Conservation (phyloP, 2,797 vertebrate genomes). For the Sebastes elongatus region DNA sequence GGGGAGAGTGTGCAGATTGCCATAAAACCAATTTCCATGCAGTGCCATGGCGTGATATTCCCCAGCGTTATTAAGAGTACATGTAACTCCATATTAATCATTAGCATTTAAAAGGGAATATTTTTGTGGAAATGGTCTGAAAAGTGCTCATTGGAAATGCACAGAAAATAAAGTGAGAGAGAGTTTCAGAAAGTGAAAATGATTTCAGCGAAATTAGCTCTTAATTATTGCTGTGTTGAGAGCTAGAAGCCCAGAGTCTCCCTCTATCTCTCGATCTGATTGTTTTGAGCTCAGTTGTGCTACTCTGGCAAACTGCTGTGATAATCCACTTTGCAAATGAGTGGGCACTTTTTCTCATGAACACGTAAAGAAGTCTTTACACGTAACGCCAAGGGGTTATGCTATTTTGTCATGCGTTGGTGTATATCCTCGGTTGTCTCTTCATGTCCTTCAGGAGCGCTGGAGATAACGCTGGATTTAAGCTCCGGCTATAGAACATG, state of each 20-base stretch:
- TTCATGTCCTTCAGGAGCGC: conserved; percentile 35
- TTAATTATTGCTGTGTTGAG: conserved; percentile 22
- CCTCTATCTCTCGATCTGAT: not conserved
- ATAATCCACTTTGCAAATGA: conserved; percentile 42
- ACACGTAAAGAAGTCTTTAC: not conserved
- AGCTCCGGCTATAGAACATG: conserved; percentile 15
- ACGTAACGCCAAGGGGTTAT: conserved; percentile 2
- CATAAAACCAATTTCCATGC: conserved; percentile 26
- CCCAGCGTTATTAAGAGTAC: not conserved
- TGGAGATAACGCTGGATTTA: conserved; percentile 43
- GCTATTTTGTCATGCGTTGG: conserved; percentile 17
- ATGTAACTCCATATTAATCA: conserved; percentile 21
- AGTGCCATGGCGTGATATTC: not conserved
- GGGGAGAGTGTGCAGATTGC: not conserved
- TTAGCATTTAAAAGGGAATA: conserved; percentile 17
- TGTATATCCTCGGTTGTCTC: not conserved
- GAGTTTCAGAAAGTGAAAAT: conserved; percentile 7
- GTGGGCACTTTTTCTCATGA: conserved; percentile 16
- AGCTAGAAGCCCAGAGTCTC: not conserved
- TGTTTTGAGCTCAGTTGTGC: conserved; percentile 7
- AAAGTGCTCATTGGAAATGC: conserved; percentile 22
- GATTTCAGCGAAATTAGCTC: conserved; percentile 24
- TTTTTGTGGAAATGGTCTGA: conserved; percentile 13
- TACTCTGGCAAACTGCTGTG: conserved; percentile 9
- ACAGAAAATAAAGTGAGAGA: conserved; percentile 2